Conservation (phyloP, 2,888 invertebrate genomes). For the Adelognathus sp. region DNA sequence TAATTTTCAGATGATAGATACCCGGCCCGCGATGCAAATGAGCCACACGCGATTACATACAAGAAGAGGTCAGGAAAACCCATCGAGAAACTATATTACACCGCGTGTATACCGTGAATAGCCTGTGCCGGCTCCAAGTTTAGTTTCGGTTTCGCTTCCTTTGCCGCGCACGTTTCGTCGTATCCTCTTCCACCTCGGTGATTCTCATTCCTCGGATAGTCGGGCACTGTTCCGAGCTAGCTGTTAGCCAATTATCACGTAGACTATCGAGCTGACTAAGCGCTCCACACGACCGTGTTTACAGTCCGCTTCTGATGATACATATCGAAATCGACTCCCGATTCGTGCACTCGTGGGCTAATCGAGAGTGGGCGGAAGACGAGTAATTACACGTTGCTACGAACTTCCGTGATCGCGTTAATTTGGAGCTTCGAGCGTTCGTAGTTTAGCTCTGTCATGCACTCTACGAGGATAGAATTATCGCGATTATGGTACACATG, state of each 20-base stretch:
- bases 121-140: slow-evolving; percentile 8
- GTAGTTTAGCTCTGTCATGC: no score
- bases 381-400: no score
- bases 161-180: slow-evolving; percentile 21
- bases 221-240: slow-evolving; percentile 29
- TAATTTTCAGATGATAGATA: slow-evolving; percentile 80
- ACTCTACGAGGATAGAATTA: no score
- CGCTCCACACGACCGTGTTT: not conserved
- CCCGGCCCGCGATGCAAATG: slow-evolving; percentile 73
- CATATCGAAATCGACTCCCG: no score
- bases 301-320: not conserved
- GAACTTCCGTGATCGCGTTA: no score
- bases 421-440: no score
- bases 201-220: slow-evolving; percentile 4
- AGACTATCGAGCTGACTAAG: not conserved
- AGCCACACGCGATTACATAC: slow-evolving; percentile 73
- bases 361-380: no score
- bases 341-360: no score
- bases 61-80: slow-evolving; percentile 9
- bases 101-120: slow-evolving; percentile 1
- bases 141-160: slow-evolving; percentile 32
- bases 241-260: slow-evolving; percentile 62
- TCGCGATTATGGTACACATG: no score
- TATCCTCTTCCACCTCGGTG: slow-evolving; percentile 15
- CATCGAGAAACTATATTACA: slow-evolving; percentile 26